Evolutionary conservation across 2,113 vertebrate species (phyloP), one percentile per base, ranked within the genome.

Genomic region (Otolemur garnettii): DNA sequence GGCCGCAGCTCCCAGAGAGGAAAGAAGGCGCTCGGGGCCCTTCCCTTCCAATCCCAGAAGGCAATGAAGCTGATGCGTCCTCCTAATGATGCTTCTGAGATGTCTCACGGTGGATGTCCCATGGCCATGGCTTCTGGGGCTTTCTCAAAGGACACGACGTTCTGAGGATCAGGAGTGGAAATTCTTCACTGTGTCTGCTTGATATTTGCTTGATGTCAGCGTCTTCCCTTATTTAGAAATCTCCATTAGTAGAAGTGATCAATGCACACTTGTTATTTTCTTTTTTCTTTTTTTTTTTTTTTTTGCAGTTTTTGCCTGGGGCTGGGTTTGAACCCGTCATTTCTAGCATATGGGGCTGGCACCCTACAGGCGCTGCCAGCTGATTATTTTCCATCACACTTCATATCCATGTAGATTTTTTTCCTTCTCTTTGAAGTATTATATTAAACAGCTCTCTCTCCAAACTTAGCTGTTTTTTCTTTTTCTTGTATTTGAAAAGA

Each of bases 81-180:
- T 89, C 95, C 93, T 72, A 77, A 93, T 77, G 96, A 97, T 97
- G 97, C 96, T 95, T 81, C 97, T 66, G 93, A 92, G 92, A 97
- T 93, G 96, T 95, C 95, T 93, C 77, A 18, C 64, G 92, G 75
- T 89, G 97, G 93, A 71, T 93, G 79, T 83, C 96, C 91, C 24
- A 45, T 90, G 96, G 95, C 94, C 95, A 4, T 91, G 97, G 87
- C 96, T 96, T 96, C 95, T 96, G 94, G 95, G 96, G 94, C 96
- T 97, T 92, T 94, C 95, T 95, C 96, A 96, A 79, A 96, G 87
- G 96, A 91, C 90, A 1, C 17, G 71, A 82, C 92, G 62, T 90
- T 71, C 90, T 60, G 84, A 97, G 97, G 97, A 98, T 60, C 95
- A 60, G 90, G 26, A 90, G 69, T 45, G 93, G 96, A 97, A 96